phyloP scores from a whole-genome alignment of 2,113 vertebrate species.

The Grallaria varia region DNA sequence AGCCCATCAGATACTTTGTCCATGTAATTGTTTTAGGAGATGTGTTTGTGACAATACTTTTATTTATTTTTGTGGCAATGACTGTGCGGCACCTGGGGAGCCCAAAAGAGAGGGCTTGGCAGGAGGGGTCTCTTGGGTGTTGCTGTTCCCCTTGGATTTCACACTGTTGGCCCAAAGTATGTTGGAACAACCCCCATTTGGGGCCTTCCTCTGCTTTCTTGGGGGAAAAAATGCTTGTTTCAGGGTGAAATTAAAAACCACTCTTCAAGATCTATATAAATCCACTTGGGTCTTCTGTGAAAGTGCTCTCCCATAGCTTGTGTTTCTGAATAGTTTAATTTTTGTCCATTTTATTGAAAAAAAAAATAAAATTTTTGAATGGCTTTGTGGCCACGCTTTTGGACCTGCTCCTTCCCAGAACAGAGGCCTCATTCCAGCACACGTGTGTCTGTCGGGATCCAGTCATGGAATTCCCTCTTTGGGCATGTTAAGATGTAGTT shows the following conservation, averaged over 20 bases:
- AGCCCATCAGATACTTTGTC: neutral
- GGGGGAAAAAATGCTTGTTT: neutral
- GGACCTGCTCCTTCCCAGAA: neutral
- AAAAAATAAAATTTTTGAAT: neutral
- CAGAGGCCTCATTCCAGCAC: neutral
- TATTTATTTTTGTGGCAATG: neutral
- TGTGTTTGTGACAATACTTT: fast-evolving
- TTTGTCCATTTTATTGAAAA: neutral
- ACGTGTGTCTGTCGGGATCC: fast-evolving
- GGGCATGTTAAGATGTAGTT: neutral
- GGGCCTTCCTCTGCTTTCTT: neutral
- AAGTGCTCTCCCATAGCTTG: neutral
- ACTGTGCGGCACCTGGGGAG: neutral
- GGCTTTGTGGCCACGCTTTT: neutral
- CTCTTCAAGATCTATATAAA: neutral
- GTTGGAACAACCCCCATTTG: neutral
- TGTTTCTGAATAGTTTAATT: neutral
- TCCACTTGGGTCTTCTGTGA: neutral
- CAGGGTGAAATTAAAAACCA: neutral
- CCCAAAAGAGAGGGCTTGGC: neutral
- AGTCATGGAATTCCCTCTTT: neutral
- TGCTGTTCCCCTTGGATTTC: neutral
- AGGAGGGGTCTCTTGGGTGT: fast-evolving
- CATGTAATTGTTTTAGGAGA: neutral
- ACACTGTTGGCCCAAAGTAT: neutral